These are phyloP conservation scores for Chromoteleia sp. DNA, from an alignment of 2,888 invertebrate genomes.

Conservation along the genomic window DNA sequence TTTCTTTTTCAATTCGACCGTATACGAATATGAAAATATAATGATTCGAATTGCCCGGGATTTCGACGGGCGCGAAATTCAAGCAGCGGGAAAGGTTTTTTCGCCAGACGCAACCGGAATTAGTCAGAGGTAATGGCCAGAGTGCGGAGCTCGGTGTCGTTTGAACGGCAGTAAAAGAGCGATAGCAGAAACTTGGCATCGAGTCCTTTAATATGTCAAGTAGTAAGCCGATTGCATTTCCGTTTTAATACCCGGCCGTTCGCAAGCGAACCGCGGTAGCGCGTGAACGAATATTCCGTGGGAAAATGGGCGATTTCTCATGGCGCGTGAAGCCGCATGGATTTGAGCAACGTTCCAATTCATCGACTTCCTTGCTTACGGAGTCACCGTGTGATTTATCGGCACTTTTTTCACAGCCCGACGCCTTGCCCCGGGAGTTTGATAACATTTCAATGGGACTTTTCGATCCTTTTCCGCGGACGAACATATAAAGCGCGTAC, in stretches of 20 bases:
- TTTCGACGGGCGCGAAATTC: too few species aligned
- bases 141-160: constrained; percentile 34
- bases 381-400: constrained; percentile 72
- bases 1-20: too few species aligned
- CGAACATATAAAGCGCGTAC: constrained; percentile 20
- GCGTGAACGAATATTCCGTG: constrained; percentile 71
- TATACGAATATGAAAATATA: too few species aligned
- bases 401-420: constrained; percentile 67
- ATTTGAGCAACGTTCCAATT: constrained; percentile 73
- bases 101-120: constrained; percentile 13
- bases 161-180: constrained; percentile 44
- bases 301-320: constrained; percentile 72
- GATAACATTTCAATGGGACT: constrained; percentile 61
- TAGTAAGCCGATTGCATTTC: constrained; percentile 65
- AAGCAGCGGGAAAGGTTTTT: background rate
- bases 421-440: constrained; percentile 54
- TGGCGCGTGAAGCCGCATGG: constrained; percentile 69
- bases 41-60: too few species aligned
- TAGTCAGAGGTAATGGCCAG: constrained; percentile 41
- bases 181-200: constrained; percentile 55
- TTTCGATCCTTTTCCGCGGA: constrained; percentile 26
- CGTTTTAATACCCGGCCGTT: constrained; percentile 66
- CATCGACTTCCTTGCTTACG: constrained; percentile 72
- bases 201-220: constrained; percentile 68
- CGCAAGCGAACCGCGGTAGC: constrained; percentile 66